Evolutionary conservation across 2,888 invertebrate species (phyloP), one percentile per base, ranked within the genome.

Genomic region (Notodonta dromedarius): DNA sequence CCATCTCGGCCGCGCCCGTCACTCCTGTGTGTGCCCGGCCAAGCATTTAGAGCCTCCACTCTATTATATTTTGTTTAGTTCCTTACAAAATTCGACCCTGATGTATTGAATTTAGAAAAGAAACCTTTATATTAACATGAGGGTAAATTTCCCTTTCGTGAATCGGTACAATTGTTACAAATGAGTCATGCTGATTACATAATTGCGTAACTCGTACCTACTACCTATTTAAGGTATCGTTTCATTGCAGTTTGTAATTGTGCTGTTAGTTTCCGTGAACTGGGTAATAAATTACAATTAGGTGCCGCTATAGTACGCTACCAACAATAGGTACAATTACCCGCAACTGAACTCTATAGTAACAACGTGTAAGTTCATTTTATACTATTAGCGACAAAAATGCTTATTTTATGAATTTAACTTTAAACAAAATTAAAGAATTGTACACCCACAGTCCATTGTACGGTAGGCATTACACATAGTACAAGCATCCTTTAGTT

Each of bases 1-100:
- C 80, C 82, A 78, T 80, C 85, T 77, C 77, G 76, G 76, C 78
- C 72, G 80, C 78, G 67, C 72, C 80, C 83, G 84, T 85, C 88
- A 86, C 82, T 86, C 85, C 77, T 79, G 72, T 77, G 71, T 79
- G 76, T 82, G 78, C 80, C 74, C 79, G 73, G 73, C 78, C 84
- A 79, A 83, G 82, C 87, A 84, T 84, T 85, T 78, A 79, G 74
- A 77, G 70, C 77, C 73, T 78, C 73, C 73, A 74, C 78, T 79
- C 76, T 78, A 83, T 85, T 82, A 81, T 84, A 83, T 82, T 79
- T 77, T 73, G 74, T 79, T 77, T 78, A 75, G 73, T 75, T 75
- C 67, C 69, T 70, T 71, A 75, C 72, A 70, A 73, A 73, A 76
- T 61, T 61, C 60, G 61, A 63, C 65, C 66, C 62, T 57, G 55